Evolutionary conservation across 2,888 invertebrate genomes (phyloP), one percentile per base, ranked within the genome.

Genomic region (Urechis unicinctus): DNA sequence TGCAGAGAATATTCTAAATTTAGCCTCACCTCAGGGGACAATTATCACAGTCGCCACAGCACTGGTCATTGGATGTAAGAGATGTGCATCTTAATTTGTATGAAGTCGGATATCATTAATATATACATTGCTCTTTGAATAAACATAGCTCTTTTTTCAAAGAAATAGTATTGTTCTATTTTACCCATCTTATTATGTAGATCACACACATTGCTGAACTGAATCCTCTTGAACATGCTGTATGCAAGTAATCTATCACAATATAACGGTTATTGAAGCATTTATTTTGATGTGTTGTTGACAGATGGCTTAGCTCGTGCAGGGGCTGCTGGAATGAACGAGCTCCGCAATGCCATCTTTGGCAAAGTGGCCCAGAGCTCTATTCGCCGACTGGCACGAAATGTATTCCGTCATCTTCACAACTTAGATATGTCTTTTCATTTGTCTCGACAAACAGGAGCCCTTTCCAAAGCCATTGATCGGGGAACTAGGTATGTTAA

Each of bases 351-450:
- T 81, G 97, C 97, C 0, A 93, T 98, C 47, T 98, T 98, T 81
- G 95, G 95, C 1, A 88, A 86, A 75, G 98, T 99, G 4, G 95
- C 98, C 0, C 97, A 98, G 74, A 89, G 91, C 79, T 97, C 97
- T 22, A 95, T 99, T 64, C 82, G 97, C 50, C 85, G 86, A 78
- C 88, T 99, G 58, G 94, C 97, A 1, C 88, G 86, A 75, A 93
- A 93, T 77, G 95, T 98, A 31, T 99, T 99, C 79, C 80, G 87
- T 28, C 98, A 99, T 80, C 82, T 99, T 53, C 98, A 98, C 78
- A 88, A 88, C 71, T 81, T 99, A 64, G 97, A 97, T 80, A 83
- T 98, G 59, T 83, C 86, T 60, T 99, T 97, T 80, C 98, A 99
- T 80, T 82, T 98, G 31, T 86, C 86, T 46, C 83, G 92, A 64